Evolutionary conservation across 1,140 invertebrate genomes (phyloP), one percentile per base, ranked within the genome.

Genomic region (Macrotrachela quadricornifera): DNA sequence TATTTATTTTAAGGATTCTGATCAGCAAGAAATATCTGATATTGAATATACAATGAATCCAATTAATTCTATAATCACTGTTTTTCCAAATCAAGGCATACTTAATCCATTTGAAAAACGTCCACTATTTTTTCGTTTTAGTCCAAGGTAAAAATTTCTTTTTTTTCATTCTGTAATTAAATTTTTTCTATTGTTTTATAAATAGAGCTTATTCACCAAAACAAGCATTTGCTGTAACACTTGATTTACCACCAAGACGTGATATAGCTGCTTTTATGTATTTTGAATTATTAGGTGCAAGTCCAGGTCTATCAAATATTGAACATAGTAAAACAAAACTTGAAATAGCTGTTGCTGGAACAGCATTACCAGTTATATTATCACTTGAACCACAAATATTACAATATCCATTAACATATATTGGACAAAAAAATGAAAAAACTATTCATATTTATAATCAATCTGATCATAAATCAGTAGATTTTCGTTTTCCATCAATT

Each of bases 201-300:
- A 59, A 39, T 46, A 70, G 68, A 54, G 69, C 66, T 65, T 60
- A 63, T 58, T 38, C 56, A n/a, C 57, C 64, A 6, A 61, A 64
- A 30, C 51, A 60, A 51, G 67, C 66, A n/a, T 70, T 64, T 61
- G 64, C 64, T 51, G 57, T 58, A 49, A 58, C 59, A 14, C 46
- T 59, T 10, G 55, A 56, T 15, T 61, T 64, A 14, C 64, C 68
- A 8, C 66, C 65, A 12, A 58, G 65, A 43, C 66, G 67, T 51
- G 65, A 69, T 49, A 69, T 69, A 64, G 67, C 66, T 30, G 49
- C 69, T 16, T 70, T 68, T 57, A 58, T 70, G 52, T 59, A 59
- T 14, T 57, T 70, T 40, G 60, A 68, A 55, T 63, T 69, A 39
- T 60, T 69, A 48, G 68, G 66, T 0, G 61, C 63, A 47, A 65